Base-by-base conservation (phyloP, 2,888 invertebrate genomes). In the Phrixothrix hirtus region DNA sequence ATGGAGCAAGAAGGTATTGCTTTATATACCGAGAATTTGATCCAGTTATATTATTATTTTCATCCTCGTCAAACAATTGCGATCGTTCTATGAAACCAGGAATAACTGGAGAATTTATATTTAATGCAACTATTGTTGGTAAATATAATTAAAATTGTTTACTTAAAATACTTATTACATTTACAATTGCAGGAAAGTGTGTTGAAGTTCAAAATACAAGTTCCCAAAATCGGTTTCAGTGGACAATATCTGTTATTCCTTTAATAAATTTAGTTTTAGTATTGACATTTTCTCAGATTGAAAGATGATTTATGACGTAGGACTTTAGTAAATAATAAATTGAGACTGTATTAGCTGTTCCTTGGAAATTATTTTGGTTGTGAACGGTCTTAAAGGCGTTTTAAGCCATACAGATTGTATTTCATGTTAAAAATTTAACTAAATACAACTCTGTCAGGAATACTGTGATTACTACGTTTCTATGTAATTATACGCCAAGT, bases 41-140 rank as follows among this genome's bases (percentile, higher is more conserved):
- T 57, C 72, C 75, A 31, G 74, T 77, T 43, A 70, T 76, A 52
- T 77, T 83, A 32, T 77, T 80, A 47, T 82, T 86, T 61, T 81
- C 83, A 15, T 81, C 83, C 26, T 83, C 85, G 30, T 79, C 84
- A 2, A 81, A 80, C 71, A 84, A 82, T 74, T 87, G 87, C 75
- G 82, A 83, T 69, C 77, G 87, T 12, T 73, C 65, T 66, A 72
- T 81, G 37, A 73, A 72, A 59, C 74, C 81, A 14, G 81, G 81
- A 34, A 69, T 78, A 42, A 80, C 79, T 11, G 82, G 82, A 17
- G 78, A 82, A 67, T 77, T 86, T 50, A 82, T 85, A 61, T 87
- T 88, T 74, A 86, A 87, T 68, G 85, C 88, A 51, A 83, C 85
- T 59, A 83, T 82, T 68, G 81, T 81, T 66, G 88, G 88, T 88